Base-by-base conservation (phyloP, 2,113 vertebrate genomes). In the Mellivora capensis region DNA sequence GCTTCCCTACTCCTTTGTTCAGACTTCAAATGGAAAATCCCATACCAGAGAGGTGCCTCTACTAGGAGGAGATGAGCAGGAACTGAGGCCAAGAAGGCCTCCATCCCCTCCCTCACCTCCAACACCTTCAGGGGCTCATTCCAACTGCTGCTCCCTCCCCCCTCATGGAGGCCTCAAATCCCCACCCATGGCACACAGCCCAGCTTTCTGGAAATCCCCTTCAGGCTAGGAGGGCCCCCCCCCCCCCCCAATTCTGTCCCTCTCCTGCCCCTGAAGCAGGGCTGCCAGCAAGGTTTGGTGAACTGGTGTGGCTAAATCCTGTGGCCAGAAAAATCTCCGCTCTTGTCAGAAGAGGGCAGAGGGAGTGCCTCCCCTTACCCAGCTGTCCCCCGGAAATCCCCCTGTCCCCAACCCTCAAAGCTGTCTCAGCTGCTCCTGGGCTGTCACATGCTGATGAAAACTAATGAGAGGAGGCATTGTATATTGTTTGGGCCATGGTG, bases 401-500 rank as follows among this genome's bases (percentile, higher is more conserved):
- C 92, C 42, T 95, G 23, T 82, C 62, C 67, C 67, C 80, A 31
- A 54, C 76, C 62, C 81, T 95, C 84, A 91, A 59, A 85, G 94
- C 92, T 62, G 20, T 93, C 94, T 97, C 94, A 96, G 94, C 96
- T 97, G 97, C 92, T 96, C 90, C 67, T 52, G 69, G 86, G 67
- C 76, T 96, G 92, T 97, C 97, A 96, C 90, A 96, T 95, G 98
- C 77, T 67, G 62, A 91, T 76, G 80, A 87, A 86, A 89, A 59
- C 54, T 57, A 87, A 95, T 93, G 87, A 98, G 97, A 97, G 93
- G 97, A 93, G 77, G 80, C 94, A 94, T 94, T 98, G 96, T 97
- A 29, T 57, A 64, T 90, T 94, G 83, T 96, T 87, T 67, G 54
- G 77, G 93, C 69, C 37, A 25, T 12, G 10, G 74, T 59, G 93